Conservation (phyloP, 2,888 invertebrate genomes). For the Cremastinae sp. region DNA sequence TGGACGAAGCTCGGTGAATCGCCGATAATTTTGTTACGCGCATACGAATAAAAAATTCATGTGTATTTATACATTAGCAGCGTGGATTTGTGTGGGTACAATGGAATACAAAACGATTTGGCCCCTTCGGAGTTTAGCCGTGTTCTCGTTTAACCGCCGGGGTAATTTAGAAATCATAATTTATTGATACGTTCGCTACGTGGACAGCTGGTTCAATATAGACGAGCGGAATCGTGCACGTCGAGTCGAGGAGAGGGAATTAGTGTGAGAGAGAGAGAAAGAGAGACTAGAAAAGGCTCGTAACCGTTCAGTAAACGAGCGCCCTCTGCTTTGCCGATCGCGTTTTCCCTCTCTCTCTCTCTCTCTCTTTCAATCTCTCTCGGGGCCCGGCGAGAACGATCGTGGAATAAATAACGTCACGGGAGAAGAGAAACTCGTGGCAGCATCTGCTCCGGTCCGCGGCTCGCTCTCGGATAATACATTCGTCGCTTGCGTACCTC, state of each 20-base stretch:
- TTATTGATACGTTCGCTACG: conserved; percentile 62
- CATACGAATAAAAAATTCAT: too few relatives aligned
- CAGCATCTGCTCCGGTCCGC: conserved; percentile 63
- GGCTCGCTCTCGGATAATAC: conserved; percentile 69
- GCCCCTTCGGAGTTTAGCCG: conserved; percentile 28
- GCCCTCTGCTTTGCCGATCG: conserved; percentile 30
- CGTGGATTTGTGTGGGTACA: neutral
- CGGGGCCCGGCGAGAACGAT: conserved; percentile 63
- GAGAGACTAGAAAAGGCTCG: conserved; percentile 35
- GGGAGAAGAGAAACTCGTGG: conserved; percentile 50
- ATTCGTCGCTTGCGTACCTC: conserved; percentile 72
- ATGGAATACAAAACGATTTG: conserved; percentile 34
- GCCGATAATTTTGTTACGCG: too few relatives aligned
- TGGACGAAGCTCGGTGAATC: too few relatives aligned
- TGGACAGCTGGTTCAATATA: conserved; percentile 63
- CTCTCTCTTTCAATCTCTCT: conserved; percentile 29
- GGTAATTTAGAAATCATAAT: conserved; percentile 63
- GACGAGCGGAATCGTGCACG: conserved; percentile 57
- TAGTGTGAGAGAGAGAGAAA: conserved; percentile 17
- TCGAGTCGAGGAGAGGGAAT: conserved; percentile 25
- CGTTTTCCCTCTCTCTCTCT: neutral
- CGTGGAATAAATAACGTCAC: conserved; percentile 72
- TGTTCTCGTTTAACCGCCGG: conserved; percentile 29
- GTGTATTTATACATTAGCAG: too few relatives aligned
- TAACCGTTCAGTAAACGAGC: conserved; percentile 42